A percentile compares a stretch with the other conserved stretches of the same genome.
Conservation (phyloP, 2,113 vertebrate species). For the Crotalus horridus region DNA sequence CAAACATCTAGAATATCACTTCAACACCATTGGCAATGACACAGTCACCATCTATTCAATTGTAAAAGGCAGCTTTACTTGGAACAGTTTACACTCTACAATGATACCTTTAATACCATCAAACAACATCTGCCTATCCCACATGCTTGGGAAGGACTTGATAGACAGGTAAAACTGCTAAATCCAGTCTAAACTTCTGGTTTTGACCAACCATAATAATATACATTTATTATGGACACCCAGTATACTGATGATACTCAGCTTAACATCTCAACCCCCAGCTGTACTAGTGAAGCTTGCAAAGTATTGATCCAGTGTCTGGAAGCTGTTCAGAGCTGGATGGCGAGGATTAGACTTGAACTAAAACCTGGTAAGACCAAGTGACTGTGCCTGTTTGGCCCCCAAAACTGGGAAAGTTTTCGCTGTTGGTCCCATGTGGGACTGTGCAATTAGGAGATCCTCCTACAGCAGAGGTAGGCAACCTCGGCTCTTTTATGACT, state of each 20-base stretch:
- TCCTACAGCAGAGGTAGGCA: too few species aligned
- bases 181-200: background rate
- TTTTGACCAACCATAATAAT: background rate
- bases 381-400: background rate
- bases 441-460: background rate
- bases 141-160: background rate
- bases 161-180: background rate
- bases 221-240: background rate
- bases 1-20: background rate
- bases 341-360: background rate
- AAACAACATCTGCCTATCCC: background rate
- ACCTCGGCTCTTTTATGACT: too few species aligned
- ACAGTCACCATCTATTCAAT: background rate
- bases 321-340: background rate
- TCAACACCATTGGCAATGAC: background rate
- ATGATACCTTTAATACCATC: background rate
- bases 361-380: background rate
- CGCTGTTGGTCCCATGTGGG: too few species aligned
- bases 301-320: background rate
- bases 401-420: too few species aligned
- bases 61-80: background rate
- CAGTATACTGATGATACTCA: background rate
- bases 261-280: too few species aligned
- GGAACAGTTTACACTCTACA: background rate
- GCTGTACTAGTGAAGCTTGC: background rate